Base-by-base conservation (phyloP, 2,888 invertebrate species). In the Apamea crenata region DNA sequence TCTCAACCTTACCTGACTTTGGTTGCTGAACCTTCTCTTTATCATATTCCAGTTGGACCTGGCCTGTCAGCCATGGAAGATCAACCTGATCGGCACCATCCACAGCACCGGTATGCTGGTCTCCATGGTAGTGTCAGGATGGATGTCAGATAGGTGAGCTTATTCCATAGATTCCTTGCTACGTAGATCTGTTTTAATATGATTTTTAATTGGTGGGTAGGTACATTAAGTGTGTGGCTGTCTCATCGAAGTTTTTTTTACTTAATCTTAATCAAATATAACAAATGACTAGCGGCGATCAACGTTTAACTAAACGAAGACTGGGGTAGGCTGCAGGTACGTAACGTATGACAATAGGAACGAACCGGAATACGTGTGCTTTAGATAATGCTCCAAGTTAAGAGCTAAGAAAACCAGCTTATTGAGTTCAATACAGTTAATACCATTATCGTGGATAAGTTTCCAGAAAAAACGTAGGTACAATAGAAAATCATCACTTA, bases 51-150 rank as follows among this genome's bases (percentile, higher is more conserved):
- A 96, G 96, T 78, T 96, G 47, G 89, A 95, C 84, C 88, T 96
- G 61, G 96, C 94, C 0, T 96, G 96, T 67, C 92, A 94, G 53
- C 95, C 95, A 4, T 95, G 94, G 95, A 93, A 91, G 74, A 88
- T 91, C 0, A 95, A 94, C 76, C 88, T 95, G 53, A 92, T 96
- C 6, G 96, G 96, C 8, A 95, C 96, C 0, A 84, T 95, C 7
- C 96, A 96, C 87, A 94, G 90, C 75, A 85, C 93, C 0, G 96
- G 96, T 0, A 93, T 94, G 93, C 89, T 95, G 65, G 25, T 94
- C 0, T 93, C 95, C 0, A 95, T 95, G 95, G n/a, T 94, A 7
- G 32, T 93, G 0, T 89, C 91, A 1, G 96, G 96, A 0, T 95
- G 93, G 94, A 87, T 94, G 86, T 90, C 94, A 2, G 96, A 96